Evolutionary conservation across 1,140 invertebrate species (phyloP).

Genomic region (Parapsyche elsis): DNA sequence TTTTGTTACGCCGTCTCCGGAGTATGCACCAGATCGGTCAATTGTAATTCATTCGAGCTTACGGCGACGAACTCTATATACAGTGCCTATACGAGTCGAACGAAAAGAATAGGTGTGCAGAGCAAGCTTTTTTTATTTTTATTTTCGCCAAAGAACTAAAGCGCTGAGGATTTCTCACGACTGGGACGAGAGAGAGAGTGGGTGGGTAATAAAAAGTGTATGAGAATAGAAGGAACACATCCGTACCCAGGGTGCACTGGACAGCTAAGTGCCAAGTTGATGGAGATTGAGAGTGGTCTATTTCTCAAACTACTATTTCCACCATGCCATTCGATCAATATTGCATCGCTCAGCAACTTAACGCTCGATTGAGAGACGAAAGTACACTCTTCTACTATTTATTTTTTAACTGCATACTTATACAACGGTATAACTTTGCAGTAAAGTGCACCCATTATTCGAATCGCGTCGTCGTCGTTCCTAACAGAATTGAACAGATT

Average conservation of each 20-base stretch:
- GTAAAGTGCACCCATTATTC: not conserved
- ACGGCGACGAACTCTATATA: too few species aligned
- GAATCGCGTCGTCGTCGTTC: not conserved
- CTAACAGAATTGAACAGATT: not conserved
- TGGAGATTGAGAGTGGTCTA: constrained; percentile 27
- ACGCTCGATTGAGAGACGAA: too few species aligned
- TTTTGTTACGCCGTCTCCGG: too few species aligned
- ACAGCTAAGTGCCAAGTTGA: constrained; percentile 16
- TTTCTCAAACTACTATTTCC: constrained; percentile 1
- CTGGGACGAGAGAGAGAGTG: not conserved
- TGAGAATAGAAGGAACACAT: not conserved
- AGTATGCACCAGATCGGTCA: too few species aligned
- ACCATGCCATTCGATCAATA: constrained; percentile 4
- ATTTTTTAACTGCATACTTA: too few species aligned
- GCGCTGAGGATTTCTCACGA: not conserved
- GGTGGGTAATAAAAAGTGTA: constrained; percentile 2
- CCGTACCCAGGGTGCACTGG: not conserved
- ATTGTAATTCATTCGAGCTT: too few species aligned
- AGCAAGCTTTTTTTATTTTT: not conserved
- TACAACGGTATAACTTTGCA: too few species aligned
- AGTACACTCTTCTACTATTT: too few species aligned
- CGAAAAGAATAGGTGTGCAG: too few species aligned
- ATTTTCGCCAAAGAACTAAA: not conserved
- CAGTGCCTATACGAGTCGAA: too few species aligned
- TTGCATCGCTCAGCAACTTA: not conserved